Evolutionary conservation across 2,888 invertebrate species (phyloP), one percentile per base, ranked within the genome.

Genomic region (Hedychridium roseum): DNA sequence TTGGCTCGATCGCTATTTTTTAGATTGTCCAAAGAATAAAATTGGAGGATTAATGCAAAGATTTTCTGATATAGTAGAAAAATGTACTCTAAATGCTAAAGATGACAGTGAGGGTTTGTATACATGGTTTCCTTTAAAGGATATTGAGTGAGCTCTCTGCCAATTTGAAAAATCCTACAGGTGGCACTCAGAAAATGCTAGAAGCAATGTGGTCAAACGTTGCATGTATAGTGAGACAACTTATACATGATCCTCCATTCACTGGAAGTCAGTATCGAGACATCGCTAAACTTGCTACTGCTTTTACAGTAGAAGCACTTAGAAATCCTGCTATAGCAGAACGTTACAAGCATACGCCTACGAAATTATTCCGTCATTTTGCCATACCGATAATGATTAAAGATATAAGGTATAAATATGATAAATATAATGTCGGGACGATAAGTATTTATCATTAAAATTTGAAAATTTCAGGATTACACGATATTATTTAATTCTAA

Each of bases 1-100:
- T 5, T 79, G 78, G 77, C 66, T 79, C 20, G 78, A 78, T 50
- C 61, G 78, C 31, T 76, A 76, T 45, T 59, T 79, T 11, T 41
- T 66, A 31, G 71, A 70, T 30, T 74, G 73, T 47, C 60, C 76
- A 2, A 74, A 60, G 21, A 68, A 64, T 50, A 70, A 60, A 46
- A 57, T 67, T n/a, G 61, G 54, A n/a, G 51, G 54, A 3, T 40
- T 78, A 28, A 64, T 68, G 1, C 65, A 61, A 26, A 63, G 68
- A 16, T 48, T 79, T 3, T 44, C 64, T 5, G 60, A 53, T 2
- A 52, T 74, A 11, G 63, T 78, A 28, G 58, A 71, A 23, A 74
- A 68, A 43, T 75, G 75, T 50, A 43, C 58, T 15, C 35, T n/a
- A n/a, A n/a, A n/a, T n/a, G n/a, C n/a, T n/a, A n/a, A n/a, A n/a